phyloP scores from a whole-genome alignment of 2,888 invertebrate species.

The Synergus gifuensis region DNA sequence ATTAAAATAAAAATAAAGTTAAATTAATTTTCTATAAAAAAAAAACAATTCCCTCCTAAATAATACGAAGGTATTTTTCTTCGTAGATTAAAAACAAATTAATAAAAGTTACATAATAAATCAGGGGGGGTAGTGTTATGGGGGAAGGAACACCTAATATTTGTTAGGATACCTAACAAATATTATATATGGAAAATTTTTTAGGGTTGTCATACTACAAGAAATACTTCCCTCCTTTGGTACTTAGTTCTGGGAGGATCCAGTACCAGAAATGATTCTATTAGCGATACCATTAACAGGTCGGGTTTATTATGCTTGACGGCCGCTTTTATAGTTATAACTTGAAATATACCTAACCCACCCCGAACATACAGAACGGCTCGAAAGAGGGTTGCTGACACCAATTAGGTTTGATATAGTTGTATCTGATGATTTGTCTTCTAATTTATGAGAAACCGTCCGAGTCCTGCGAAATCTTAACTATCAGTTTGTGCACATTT shows the following conservation, averaged over 20 bases:
- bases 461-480: conserved; percentile 6
- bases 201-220: not conserved
- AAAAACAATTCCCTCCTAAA: too few relatives aligned
- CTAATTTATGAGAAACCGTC: conserved; percentile 51
- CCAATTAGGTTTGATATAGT: conserved; percentile 71
- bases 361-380: conserved; percentile 48
- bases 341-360: conserved; percentile 60
- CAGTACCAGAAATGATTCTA: conserved; percentile 69
- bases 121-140: too few relatives aligned
- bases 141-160: too few relatives aligned
- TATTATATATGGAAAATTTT: not conserved
- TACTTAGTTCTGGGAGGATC: conserved; percentile 51
- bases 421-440: conserved; percentile 63
- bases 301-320: conserved; percentile 70
- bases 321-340: conserved; percentile 73
- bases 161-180: not conserved
- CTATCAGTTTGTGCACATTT: not conserved
- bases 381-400: conserved; percentile 61
- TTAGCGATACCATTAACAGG: conserved; percentile 75
- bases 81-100: too few relatives aligned
- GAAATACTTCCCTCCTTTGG: not conserved
- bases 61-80: too few relatives aligned
- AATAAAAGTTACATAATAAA: too few relatives aligned
- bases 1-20: too few relatives aligned
- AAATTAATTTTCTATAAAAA: too few relatives aligned